Percentiles rank a stretch among this genome's conserved stretches.
Conservation (phyloP, 2,797 vertebrate genomes). For the Lates japonicus region DNA sequence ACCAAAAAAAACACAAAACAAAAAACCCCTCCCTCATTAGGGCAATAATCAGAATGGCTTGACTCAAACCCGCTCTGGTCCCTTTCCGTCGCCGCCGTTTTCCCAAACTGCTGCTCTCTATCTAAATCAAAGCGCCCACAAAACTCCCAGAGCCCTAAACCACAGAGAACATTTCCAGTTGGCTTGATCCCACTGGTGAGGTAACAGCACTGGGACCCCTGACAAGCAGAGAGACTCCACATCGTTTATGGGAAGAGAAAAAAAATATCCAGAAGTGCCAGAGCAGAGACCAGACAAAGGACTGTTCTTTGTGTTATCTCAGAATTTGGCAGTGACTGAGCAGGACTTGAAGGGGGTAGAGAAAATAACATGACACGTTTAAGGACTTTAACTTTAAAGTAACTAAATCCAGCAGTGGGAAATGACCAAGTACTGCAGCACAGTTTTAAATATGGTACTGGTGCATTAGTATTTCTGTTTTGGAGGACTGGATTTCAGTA, state of each 20-base stretch:
- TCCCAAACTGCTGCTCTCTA: constrained; percentile 73
- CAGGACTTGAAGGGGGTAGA: background rate
- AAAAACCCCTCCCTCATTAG: constrained; percentile 54
- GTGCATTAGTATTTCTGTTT: background rate
- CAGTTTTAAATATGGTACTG: background rate
- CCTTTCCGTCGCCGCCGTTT: constrained; percentile 32
- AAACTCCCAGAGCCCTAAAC: constrained; percentile 78
- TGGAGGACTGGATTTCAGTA: background rate
- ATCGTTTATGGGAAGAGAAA: constrained; percentile 68
- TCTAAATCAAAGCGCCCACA: constrained; percentile 83
- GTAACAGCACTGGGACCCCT: constrained; percentile 79
- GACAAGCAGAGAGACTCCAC: constrained; percentile 74
- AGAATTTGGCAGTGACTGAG: constrained; percentile 31
- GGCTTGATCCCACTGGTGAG: constrained; percentile 80
- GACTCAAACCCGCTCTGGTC: constrained; percentile 30
- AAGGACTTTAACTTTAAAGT: background rate
- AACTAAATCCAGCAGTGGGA: constrained; percentile 4
- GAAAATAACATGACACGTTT: constrained; percentile 21
- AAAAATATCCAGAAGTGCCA: constrained; percentile 62
- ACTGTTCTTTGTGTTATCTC: constrained; percentile 61
- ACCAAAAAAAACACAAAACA: background rate
- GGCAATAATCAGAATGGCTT: constrained; percentile 46
- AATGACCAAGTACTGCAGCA: background rate
- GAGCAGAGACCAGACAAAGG: constrained; percentile 68
- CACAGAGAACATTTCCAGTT: constrained; percentile 86